Evolutionary conservation across 2,113 vertebrate species (phyloP), one percentile per base, ranked within the genome.

Genomic region (Merops nubicus): DNA sequence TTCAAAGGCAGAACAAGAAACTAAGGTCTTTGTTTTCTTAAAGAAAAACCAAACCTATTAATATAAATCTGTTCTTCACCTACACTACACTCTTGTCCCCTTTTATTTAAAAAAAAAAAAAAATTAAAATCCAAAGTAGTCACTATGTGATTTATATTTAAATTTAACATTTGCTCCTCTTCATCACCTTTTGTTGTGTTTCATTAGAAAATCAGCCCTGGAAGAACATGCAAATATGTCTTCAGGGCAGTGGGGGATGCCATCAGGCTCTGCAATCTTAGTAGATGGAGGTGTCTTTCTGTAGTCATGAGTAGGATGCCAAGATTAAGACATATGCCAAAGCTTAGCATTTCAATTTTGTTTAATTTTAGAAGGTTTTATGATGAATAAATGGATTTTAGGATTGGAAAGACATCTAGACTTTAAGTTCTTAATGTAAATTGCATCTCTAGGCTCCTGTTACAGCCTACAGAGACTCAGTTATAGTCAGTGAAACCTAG

Each of bases 271-370:
- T 75, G 79, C 9, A 53, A 38, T 42, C 42, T 83, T 26, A 74
- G 20, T 76, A n/a, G n/a, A 9, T 50, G 56, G 12, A 59, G 6
- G 5, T 36, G 6, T 67, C 36, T 69, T 80, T 48, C 18, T 48
- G 12, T 47, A 56, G 38, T 60, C 8, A 9, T 0, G 0, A 63
- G 18, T 23, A 33, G 64, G 11, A 51, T 77, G 19, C 48, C 22
- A 45, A 50, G 36, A 31, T 70, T 74, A 92, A 82, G 51, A 36
- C 12, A 26, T 8, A 42, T 15, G 25, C 23, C 42, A 78, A 10
- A 59, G 22, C 15, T 72, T 70, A 48, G 36, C 11, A 12, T 88
- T 76, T 91, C 12, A 16, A 65, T 84, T 78, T 88, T 73, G 23
- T 69, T 34, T 64, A 19, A 69, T 51, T 77, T 56, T 62, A 51